Conservation (phyloP, 2,113 vertebrate genomes). For the Vimba vimba region DNA sequence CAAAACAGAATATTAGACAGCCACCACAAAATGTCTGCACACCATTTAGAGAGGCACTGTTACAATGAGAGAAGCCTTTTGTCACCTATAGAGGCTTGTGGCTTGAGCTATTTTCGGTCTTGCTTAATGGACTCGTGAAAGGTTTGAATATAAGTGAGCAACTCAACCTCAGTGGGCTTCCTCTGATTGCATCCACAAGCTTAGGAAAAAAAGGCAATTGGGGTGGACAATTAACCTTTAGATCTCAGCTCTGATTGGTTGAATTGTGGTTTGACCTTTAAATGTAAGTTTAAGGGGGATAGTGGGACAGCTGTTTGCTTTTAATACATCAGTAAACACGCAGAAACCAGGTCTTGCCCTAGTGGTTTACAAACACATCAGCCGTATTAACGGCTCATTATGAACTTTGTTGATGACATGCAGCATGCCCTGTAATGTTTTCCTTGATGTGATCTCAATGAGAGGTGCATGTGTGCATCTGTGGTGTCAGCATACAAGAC, state of each 20-base stretch:
- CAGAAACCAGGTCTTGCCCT: constrained; percentile 22
- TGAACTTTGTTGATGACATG: constrained; percentile 39
- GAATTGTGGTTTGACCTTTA: constrained; percentile 32
- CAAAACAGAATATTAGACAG: constrained; percentile 45
- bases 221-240: constrained; percentile 37
- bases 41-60: constrained; percentile 22
- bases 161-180: constrained; percentile 21
- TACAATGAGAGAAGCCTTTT: constrained; percentile 1
- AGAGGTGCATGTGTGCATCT: constrained; percentile 12
- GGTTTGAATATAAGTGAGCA: constrained; percentile 15
- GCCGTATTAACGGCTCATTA: constrained; percentile 38
- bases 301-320: constrained; percentile 39
- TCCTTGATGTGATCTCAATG: constrained; percentile 28
- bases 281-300: constrained; percentile 15
- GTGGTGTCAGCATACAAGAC: not conserved
- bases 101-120: not conserved
- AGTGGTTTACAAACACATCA: constrained; percentile 36
- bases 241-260: constrained; percentile 9
- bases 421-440: not conserved
- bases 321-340: constrained; percentile 37
- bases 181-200: constrained; percentile 27
- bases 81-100: constrained; percentile 22
- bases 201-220: not conserved
- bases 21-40: constrained; percentile 5
- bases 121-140: constrained; percentile 27